phyloP scores from a whole-genome alignment of 2,888 invertebrate genomes.

The Chymomyza amoena region DNA sequence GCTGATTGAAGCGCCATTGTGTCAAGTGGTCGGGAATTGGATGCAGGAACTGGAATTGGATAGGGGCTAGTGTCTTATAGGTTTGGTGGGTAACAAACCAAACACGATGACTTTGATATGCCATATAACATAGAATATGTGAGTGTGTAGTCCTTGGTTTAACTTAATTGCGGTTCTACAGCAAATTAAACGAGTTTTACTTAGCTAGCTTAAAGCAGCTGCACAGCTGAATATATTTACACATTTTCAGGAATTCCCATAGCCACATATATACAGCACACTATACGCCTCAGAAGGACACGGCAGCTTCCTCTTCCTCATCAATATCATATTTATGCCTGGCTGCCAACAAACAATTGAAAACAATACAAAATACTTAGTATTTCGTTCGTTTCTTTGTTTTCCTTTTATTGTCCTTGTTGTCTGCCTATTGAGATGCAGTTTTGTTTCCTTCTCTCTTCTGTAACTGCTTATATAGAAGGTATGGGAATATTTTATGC shows the following conservation, averaged over 20 bases:
- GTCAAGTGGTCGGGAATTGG: slow-evolving; percentile 33
- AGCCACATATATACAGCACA: background rate
- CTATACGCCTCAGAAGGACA: background rate
- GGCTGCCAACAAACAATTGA: slow-evolving; percentile 74
- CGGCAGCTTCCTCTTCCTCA: slow-evolving; percentile 38
- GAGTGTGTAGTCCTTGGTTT: slow-evolving; percentile 18
- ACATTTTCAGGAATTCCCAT: background rate
- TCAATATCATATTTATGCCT: slow-evolving; percentile 71
- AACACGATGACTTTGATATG: slow-evolving; percentile 20
- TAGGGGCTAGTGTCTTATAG: background rate
- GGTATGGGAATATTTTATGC: slow-evolving; percentile 48
- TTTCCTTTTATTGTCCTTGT: slow-evolving; percentile 25
- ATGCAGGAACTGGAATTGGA: background rate
- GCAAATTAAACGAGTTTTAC: slow-evolving; percentile 5
- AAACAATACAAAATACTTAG: slow-evolving; percentile 71
- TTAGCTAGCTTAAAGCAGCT: background rate
- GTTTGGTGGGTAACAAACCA: slow-evolving; percentile 41
- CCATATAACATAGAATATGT: too few relatives aligned
- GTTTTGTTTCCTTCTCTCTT: slow-evolving; percentile 5
- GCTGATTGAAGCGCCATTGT: slow-evolving; percentile 54
- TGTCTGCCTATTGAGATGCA: slow-evolving; percentile 12
- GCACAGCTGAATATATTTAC: background rate
- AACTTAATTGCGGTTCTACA: slow-evolving; percentile 29
- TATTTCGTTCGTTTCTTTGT: slow-evolving; percentile 54
- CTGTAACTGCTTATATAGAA: too few relatives aligned